Evolutionary conservation across 2,797 vertebrate species (phyloP).

Genomic region (Acipenser transmontanus): DNA sequence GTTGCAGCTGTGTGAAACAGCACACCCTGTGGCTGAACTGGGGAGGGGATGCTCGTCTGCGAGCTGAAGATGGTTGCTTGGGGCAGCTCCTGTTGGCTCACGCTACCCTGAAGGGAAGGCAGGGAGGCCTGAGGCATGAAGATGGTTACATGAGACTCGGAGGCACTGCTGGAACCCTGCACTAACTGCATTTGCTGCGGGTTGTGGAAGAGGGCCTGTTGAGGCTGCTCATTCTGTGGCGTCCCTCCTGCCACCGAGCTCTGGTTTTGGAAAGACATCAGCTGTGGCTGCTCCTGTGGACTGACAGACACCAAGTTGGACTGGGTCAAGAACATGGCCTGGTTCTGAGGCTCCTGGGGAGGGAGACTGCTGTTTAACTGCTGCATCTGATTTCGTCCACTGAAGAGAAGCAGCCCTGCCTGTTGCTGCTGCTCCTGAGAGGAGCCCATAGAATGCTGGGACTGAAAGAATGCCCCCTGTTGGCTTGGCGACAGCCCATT

Average conservation of each 20-base stretch:
- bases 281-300: conserved; percentile 77
- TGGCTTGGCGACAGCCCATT: conserved; percentile 51
- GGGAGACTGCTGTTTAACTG: conserved; percentile 63
- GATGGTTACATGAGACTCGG: conserved; percentile 81
- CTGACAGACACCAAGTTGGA: conserved; percentile 67
- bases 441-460: conserved; percentile 62
- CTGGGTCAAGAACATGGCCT: conserved; percentile 79
- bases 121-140: conserved; percentile 86
- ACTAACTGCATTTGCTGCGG: conserved; percentile 89
- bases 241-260: conserved; percentile 70
- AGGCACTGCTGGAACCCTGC: conserved; percentile 59
- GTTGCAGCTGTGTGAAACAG: conserved; percentile 79
- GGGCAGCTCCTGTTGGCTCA: conserved; percentile 77
- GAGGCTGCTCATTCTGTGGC: conserved; percentile 59
- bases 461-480: conserved; percentile 73
- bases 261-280: conserved; percentile 89
- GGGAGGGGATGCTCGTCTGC: conserved; percentile 72
- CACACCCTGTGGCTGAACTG: conserved; percentile 74
- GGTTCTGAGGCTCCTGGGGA: conserved; percentile 76
- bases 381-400: conserved; percentile 62
- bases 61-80: conserved; percentile 79
- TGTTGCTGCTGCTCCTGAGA: conserved; percentile 62
- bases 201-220: conserved; percentile 81
- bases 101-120: conserved; percentile 75
- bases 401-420: conserved; percentile 72